These are phyloP conservation scores for Leucosticte australis DNA, from an alignment of 2,113 vertebrate genomes.

Conservation along the genomic window DNA sequence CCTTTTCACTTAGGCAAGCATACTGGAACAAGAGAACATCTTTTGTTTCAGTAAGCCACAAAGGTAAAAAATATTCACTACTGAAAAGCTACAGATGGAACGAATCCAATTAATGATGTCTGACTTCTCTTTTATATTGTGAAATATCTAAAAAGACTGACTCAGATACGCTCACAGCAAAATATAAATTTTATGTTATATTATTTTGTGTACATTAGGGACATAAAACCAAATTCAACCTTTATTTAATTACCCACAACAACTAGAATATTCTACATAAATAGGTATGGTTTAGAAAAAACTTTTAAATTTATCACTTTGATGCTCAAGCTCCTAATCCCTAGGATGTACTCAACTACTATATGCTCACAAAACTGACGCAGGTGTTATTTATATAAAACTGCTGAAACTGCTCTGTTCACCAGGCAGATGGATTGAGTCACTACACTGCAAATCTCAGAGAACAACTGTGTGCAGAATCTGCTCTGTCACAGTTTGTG, in stretches of 20 bases:
- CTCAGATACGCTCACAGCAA: not conserved
- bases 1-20: not conserved
- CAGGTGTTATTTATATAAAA: not conserved
- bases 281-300: not conserved
- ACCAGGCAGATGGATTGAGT: not conserved
- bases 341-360: not conserved
- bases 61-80: not conserved
- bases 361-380: not conserved
- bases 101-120: not conserved
- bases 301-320: not conserved
- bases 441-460: not conserved
- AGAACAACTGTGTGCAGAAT: not conserved
- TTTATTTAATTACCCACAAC: not conserved
- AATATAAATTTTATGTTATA: not conserved
- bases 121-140: not conserved
- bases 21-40: not conserved
- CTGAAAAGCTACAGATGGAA: not conserved
- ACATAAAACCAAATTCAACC: not conserved
- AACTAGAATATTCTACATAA: not conserved
- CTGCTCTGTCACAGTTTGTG: not conserved
- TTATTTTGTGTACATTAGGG: not conserved
- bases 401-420: not conserved
- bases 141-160: not conserved
- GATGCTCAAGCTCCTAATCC: not conserved
- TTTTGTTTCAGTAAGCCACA: not conserved